phyloP scores from a whole-genome alignment of 2,888 invertebrate species.

The Sericinus montela region DNA sequence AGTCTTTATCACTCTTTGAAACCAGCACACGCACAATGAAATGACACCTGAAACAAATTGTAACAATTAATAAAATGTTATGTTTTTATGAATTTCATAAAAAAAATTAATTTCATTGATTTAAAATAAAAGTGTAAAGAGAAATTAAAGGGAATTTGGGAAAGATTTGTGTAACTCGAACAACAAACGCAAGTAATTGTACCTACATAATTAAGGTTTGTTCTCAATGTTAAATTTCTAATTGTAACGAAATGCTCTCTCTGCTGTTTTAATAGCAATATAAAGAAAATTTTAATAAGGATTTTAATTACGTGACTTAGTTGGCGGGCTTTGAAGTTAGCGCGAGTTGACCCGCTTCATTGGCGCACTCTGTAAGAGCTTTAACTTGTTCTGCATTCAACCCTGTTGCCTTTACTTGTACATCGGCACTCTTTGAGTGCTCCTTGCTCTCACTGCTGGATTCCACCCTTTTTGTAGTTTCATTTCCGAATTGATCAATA shows the following conservation, averaged over 20 bases:
- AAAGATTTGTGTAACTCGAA: slow-evolving; percentile 20
- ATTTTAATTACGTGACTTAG: slow-evolving; percentile 57
- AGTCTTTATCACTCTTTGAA: slow-evolving; percentile 75
- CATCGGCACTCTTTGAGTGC: slow-evolving; percentile 71
- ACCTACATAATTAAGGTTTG: slow-evolving; percentile 31
- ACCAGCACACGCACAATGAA: slow-evolving; percentile 60
- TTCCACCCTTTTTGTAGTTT: slow-evolving; percentile 65
- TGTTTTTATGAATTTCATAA: background rate
- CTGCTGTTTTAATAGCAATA: background rate
- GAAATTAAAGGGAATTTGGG: background rate
- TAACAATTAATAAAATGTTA: slow-evolving; percentile 19
- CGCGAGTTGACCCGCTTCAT: slow-evolving; percentile 70
- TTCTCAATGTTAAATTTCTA: slow-evolving; percentile 34
- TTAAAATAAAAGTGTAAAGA: background rate
- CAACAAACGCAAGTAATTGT: slow-evolving; percentile 12
- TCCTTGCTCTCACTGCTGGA: slow-evolving; percentile 73
- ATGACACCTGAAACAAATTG: slow-evolving; percentile 70
- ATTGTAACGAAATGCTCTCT: slow-evolving; percentile 5
- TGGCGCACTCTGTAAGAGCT: slow-evolving; percentile 72
- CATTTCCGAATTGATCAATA: slow-evolving; percentile 65
- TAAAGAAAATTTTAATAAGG: slow-evolving; percentile 21
- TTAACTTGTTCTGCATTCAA: slow-evolving; percentile 67
- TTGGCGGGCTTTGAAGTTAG: slow-evolving; percentile 70
- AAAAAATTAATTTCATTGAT: background rate
- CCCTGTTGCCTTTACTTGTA: slow-evolving; percentile 69